Evolutionary conservation across 2,888 invertebrate species (phyloP).

Genomic region (Nomada lathburiana): DNA sequence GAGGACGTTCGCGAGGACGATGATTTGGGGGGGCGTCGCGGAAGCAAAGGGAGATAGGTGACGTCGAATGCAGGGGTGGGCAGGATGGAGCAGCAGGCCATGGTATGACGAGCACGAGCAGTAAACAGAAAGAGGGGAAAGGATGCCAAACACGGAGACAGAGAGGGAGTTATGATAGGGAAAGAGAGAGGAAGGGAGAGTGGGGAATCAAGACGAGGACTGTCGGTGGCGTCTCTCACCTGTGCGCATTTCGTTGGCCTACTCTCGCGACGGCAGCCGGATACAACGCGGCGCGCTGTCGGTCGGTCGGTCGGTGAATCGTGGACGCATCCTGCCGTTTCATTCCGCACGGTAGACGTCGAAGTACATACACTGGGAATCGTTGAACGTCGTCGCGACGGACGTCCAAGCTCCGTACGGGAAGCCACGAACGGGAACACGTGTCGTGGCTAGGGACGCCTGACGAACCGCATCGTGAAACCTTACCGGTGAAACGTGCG

Average conservation of each 20-base stretch:
- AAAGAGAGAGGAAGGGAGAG: constrained; percentile 28
- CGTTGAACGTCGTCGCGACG: not conserved
- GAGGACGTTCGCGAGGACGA: constrained; percentile 25
- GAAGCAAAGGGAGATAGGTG: constrained; percentile 34
- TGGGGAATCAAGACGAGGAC: constrained; percentile 37
- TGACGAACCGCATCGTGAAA: constrained; percentile 32
- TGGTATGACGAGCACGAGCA: constrained; percentile 41
- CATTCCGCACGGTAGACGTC: not conserved
- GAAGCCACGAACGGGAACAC: constrained; percentile 1
- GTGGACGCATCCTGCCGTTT: constrained; percentile 10
- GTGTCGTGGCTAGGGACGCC: constrained; percentile 5
- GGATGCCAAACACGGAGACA: not conserved
- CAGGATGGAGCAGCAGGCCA: constrained; percentile 37
- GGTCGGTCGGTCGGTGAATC: constrained; percentile 40
- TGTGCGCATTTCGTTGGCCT: constrained; percentile 78
- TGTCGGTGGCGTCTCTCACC: constrained; percentile 75
- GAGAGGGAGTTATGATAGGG: constrained; percentile 1
- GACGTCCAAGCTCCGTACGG: not conserved
- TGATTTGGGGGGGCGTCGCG: constrained; percentile 16
- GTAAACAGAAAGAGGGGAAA: constrained; percentile 28
- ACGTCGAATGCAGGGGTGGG: constrained; percentile 26
- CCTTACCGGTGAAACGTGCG: constrained; percentile 52
- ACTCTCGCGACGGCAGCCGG: constrained; percentile 71
- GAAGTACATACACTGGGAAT: not conserved
- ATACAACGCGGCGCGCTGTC: constrained; percentile 62